Base-by-base conservation (phyloP, 2,888 invertebrate genomes). In the Cynaeus angustus region DNA sequence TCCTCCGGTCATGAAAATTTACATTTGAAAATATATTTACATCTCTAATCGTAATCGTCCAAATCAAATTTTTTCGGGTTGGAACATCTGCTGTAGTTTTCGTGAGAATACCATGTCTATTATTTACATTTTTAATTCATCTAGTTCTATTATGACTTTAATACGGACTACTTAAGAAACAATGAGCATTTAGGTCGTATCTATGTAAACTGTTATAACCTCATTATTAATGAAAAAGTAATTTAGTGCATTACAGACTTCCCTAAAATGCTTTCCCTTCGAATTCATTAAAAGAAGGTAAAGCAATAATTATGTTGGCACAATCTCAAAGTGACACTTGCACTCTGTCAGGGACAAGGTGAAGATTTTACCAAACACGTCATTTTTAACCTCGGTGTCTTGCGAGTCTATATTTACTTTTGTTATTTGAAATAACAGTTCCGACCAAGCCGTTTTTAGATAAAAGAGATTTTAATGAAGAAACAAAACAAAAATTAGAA, bases 1-100 rank as follows among this genome's bases (percentile, higher is more conserved):
- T 59, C 59, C 59, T 46, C 46, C 62, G 50, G 62, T 62, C 62
- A 62, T 62, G 38, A 62, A 50, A 50, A 62, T 62, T 62, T 62
- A 62, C 50, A 62, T 61, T 37, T 48, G 48, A 58, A 58, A 58
- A 58, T 45, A 37, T 48, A 48, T 62, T 62, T 52, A 52, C 38
- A 62, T 52, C 38, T 26, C 52, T 12, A 62, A 62, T 52, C 12
- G 21, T 28, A 41, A 58, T 58, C 45, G 43, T 43, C 53, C 41
- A 66, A 66, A 56, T 56, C 46, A 26, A 33, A 48, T 46, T 65
- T 28, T 30, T 30, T 21, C 37, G 10, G 16, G 16, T 10, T 52
- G 37, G 21, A 21, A 21, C 1, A 3, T 21, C 4, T 21, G 21
- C 1, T 21, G 2, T 4, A n/a, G 37, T 37, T 37, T 8, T 37